These are phyloP conservation scores for Drosophila grimshawi DNA, from an alignment of 1,140 invertebrate species.

Conservation along the genomic window DNA sequence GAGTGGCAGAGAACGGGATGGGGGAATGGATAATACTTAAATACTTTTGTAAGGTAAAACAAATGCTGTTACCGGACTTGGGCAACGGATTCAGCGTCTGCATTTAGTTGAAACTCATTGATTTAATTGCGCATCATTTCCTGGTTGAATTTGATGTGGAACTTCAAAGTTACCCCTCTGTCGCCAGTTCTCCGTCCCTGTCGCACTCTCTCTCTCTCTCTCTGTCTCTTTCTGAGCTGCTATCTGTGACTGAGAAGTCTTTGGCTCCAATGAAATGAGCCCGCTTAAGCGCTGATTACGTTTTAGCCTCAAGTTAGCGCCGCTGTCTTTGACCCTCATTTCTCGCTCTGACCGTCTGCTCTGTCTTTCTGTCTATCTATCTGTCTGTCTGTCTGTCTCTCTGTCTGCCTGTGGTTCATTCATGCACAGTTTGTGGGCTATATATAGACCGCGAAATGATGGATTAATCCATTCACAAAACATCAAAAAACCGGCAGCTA, in stretches of 20 bases:
- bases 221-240: not conserved
- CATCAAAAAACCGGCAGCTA: conserved; percentile 44
- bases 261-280: conserved; percentile 73
- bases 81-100: conserved; percentile 33
- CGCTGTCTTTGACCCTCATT: conserved; percentile 39
- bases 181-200: conserved; percentile 17
- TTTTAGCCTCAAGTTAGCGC: conserved; percentile 71
- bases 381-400: not conserved
- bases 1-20: not conserved
- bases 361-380: not conserved
- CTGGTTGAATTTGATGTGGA: conserved; percentile 81
- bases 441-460: conserved; percentile 51
- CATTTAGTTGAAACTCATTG: conserved; percentile 71
- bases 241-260: not conserved
- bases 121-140: conserved; percentile 84
- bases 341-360: not conserved
- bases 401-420: conserved; percentile 50
- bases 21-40: conserved; percentile 36
- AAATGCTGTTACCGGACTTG: conserved; percentile 19
- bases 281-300: conserved; percentile 74
- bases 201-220: conserved; percentile 3
- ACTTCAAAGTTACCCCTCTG: conserved; percentile 38
- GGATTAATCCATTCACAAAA: conserved; percentile 62
- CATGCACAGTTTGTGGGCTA: conserved; percentile 24
- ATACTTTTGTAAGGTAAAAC: conserved; percentile 35